phyloP scores from a whole-genome alignment of 2,113 vertebrate species.

The Opisthocomus hoazin region DNA sequence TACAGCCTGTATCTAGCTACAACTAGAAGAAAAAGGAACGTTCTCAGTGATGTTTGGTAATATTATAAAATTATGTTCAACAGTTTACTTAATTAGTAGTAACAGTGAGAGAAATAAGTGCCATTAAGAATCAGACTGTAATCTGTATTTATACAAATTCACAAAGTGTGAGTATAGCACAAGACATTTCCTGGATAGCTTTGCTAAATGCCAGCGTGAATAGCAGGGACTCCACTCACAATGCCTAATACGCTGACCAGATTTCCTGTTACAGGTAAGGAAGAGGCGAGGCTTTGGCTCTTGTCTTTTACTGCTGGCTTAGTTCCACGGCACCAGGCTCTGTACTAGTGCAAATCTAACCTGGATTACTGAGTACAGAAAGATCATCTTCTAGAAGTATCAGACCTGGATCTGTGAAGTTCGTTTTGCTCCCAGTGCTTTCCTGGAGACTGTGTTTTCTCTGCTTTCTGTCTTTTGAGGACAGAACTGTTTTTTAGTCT shows the following conservation, averaged over 20 bases:
- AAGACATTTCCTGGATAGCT: neutral
- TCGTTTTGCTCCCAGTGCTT: neutral
- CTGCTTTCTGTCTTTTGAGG: fast-evolving
- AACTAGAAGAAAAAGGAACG: neutral
- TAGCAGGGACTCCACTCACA: neutral
- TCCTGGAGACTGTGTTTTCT: neutral
- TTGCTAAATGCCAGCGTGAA: neutral
- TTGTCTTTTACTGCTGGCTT: neutral
- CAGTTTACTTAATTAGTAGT: neutral
- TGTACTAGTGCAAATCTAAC: neutral
- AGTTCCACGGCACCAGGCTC: neutral
- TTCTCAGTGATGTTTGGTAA: neutral
- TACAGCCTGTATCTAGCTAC: neutral
- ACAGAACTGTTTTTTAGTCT: neutral
- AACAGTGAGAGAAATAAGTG: neutral
- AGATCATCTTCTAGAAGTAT: neutral
- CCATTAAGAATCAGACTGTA: neutral
- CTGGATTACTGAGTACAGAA: fast-evolving
- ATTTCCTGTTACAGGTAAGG: neutral
- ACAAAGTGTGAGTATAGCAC: neutral
- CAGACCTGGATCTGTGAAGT: neutral
- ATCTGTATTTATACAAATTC: neutral
- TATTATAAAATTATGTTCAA: neutral
- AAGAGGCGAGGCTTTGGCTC: neutral
- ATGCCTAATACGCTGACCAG: neutral